Base-by-base conservation (phyloP, 2,888 invertebrate species). In the Epinotia bilunana region DNA sequence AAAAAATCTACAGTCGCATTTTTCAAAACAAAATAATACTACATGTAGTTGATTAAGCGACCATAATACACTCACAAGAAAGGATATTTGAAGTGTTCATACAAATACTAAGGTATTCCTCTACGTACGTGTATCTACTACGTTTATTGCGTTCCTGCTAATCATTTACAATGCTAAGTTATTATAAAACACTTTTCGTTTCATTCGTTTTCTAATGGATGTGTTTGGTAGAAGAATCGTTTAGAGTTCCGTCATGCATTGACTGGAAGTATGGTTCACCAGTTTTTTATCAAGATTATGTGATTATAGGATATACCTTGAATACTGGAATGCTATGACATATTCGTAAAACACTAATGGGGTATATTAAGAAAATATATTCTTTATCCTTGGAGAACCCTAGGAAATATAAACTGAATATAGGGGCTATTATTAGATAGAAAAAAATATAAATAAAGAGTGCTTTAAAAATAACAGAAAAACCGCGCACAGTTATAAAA, bases 131-230 rank as follows among this genome's bases (percentile, higher is more conserved):
- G 4, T 28, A 3, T 28, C 3, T 28, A 43, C 7, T 57, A 33
- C 13, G 43, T 60, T 58, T 39, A 23, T n/a, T 46, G 57, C 43
- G 68, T 58, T 69, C 43, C 23, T 43, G 43, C 23, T 58, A 46
- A 28, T 65, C 43, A 65, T 71, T 76, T 60, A 76, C 57, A 68
- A 76, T 76, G 73, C 71, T 67, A 76, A 76, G 43, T 67, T 71
- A 74, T 70, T 74, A 67, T 63, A 69, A 69, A 60, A 28, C 62
- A 69, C 76, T 73, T 72, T 76, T 67, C 71, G 49, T 76, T 76
- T 76, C 73, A 64, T 64, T 53, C 18, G 39, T 20, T 74, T 72
- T 74, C 73, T 61, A 73, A 46, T 61, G 46, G n/a, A 55, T 33
- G 39, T 67, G 64, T 39, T 55, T 46, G 63, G n/a, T n/a, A n/a